Base-by-base conservation (phyloP, 2,888 invertebrate genomes). In the Athalia circularis region DNA sequence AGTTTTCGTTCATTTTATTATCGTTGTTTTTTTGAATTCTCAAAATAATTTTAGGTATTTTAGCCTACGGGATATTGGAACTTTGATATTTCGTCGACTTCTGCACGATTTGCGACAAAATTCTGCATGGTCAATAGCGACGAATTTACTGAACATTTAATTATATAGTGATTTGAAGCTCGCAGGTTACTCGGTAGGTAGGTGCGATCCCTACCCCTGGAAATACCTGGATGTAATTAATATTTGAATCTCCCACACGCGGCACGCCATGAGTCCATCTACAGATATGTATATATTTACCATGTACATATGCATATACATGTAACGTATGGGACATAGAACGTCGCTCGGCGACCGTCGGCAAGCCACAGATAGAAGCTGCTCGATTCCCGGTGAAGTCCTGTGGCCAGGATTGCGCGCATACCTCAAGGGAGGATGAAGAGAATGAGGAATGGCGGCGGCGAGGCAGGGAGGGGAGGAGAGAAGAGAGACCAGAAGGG, bases 401-500 rank as follows among this genome's bases (percentile, higher is more conserved):
- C 45, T 72, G 72, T 59, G 59, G 57, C 43, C 2, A 59, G 72
- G 59, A 72, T 72, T 59, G 72, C 59, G 72, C 59, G 11, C 72
- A 72, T 72, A 72, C 72, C 72, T 59, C 59, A n/a, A 9, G 9
- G n/a, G 59, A 0, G 45, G 72, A 8, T 45, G 59, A 52, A 11
- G 68, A 54, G 68, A 13, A 4, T 11, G 52, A 52, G 50, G 43
- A 43, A 8, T 15, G 47, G 2, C 4, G 45, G 13, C 1, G 11
- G 62, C 8, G 7, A n/a, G 62, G 62, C 1, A 8, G 62, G 62
- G 13, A 8, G 62, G n/a, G 13, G 62, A 7, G n/a, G 47, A n/a
- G n/a, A 43, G 65, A 50, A 48, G 50, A 50, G 47, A 79, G 79
- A 83, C 82, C 83, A 84, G 85, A 84, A 84, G 82, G 82, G 29